These are phyloP conservation scores for Pseudopodoces humilis DNA, from an alignment of 2,113 vertebrate species.

Conservation along the genomic window DNA sequence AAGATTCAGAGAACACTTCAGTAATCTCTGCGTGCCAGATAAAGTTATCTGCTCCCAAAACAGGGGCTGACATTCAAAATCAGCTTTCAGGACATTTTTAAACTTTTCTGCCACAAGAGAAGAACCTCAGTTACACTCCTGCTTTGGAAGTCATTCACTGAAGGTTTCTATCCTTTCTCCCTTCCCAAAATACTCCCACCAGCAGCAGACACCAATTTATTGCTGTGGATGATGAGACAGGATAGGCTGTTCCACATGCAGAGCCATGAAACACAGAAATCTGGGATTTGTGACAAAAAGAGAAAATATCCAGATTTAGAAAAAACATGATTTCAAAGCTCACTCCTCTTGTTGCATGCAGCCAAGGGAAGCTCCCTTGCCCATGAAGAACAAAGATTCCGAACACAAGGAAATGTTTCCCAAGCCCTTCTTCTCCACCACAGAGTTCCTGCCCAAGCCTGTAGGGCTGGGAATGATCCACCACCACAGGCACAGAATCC, in stretches of 20 bases:
- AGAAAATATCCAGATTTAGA: background rate
- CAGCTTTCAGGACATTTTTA: background rate
- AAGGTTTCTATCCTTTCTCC: background rate
- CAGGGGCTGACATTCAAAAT: background rate
- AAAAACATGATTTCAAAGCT: background rate
- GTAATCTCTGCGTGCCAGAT: background rate
- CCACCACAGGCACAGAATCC: background rate
- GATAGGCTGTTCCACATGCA: background rate
- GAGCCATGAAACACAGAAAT: background rate
- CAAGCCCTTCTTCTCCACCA: background rate
- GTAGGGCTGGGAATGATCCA: background rate
- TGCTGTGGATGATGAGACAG: no score
- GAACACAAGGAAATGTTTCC: background rate
- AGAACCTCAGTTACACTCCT: background rate
- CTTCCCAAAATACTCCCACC: background rate
- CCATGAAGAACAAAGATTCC: background rate
- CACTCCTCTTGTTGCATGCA: background rate
- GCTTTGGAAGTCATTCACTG: background rate
- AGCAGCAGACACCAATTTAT: accelerated
- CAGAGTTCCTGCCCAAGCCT: background rate
- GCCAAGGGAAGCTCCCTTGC: background rate
- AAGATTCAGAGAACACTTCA: background rate
- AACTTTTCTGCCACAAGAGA: background rate
- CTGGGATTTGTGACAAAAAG: background rate
- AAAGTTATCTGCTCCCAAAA: background rate